These are phyloP conservation scores for Pseudorasbora parva DNA, from an alignment of 2,113 vertebrate genomes.

Conservation along the genomic window DNA sequence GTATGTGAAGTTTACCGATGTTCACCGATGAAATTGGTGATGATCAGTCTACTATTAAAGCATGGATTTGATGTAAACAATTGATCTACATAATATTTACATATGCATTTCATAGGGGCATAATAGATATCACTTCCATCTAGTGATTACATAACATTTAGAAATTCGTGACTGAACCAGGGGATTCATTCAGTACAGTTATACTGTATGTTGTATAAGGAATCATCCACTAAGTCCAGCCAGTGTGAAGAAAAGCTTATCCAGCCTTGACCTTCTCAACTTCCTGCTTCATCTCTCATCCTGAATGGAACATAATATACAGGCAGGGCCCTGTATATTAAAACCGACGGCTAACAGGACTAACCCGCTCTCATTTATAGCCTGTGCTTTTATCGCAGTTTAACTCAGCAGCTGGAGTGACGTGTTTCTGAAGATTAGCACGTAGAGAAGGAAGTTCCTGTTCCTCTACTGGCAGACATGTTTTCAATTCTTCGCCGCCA, in stretches of 20 bases:
- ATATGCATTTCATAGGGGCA: too few species aligned
- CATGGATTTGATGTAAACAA: too few species aligned
- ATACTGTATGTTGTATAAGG: background rate
- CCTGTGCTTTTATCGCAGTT: constrained; percentile 3
- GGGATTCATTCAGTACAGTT: constrained; percentile 4
- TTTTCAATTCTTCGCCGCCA: constrained; percentile 33
- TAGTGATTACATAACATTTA: background rate
- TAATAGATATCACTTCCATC: background rate
- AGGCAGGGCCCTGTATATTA: background rate
- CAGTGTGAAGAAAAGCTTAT: constrained; percentile 28
- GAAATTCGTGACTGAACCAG: background rate
- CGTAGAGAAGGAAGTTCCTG: constrained; percentile 24
- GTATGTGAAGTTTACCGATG: too few species aligned
- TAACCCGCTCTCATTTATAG: background rate
- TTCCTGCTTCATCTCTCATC: constrained; percentile 13
- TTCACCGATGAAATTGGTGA: too few species aligned
- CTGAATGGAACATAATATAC: background rate
- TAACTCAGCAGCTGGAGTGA: constrained; percentile 31
- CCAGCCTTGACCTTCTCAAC: constrained; percentile 31
- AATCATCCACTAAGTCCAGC: constrained; percentile 18
- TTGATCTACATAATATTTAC: too few species aligned
- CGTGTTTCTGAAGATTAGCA: constrained; percentile 33
- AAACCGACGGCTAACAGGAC: background rate
- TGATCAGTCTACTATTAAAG: too few species aligned
- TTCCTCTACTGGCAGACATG: constrained; percentile 31